Conservation (phyloP, 2,797 vertebrate species). For the Hippopotamyrus pictus region DNA sequence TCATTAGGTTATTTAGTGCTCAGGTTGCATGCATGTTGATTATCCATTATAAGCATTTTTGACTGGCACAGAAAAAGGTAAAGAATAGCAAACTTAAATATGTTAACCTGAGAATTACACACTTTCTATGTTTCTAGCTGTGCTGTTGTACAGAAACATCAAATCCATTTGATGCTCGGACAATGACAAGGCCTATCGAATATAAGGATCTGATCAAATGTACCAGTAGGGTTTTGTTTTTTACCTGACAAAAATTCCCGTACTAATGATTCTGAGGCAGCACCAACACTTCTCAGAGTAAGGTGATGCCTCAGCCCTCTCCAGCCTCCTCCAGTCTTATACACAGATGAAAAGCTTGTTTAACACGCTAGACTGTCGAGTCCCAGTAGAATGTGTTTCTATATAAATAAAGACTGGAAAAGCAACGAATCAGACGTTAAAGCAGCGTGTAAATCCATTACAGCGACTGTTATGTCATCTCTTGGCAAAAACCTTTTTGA, state of each 20-base stretch:
- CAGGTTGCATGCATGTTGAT: not conserved
- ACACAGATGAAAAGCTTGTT: not conserved
- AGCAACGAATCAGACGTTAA: not conserved
- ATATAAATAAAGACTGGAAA: not conserved
- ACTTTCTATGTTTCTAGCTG: not conserved
- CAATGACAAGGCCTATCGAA: not conserved
- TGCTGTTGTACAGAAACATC: not conserved
- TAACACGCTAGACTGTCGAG: not conserved
- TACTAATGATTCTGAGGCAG: not conserved
- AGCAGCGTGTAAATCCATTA: not conserved
- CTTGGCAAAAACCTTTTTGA: not conserved
- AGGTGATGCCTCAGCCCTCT: not conserved
- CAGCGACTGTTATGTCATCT: not conserved
- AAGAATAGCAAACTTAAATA: not conserved
- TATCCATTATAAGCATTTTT: not conserved
- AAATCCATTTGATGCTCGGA: not conserved
- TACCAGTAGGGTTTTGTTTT: not conserved
- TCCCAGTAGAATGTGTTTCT: not conserved
- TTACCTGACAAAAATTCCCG: not conserved
- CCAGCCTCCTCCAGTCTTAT: not conserved
- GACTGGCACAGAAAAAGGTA: not conserved
- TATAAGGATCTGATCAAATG: not conserved
- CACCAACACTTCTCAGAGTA: not conserved
- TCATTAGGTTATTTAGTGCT: not conserved
- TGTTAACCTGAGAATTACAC: not conserved